These are phyloP conservation scores for Percopsis omiscomaycus DNA, from an alignment of 2,797 vertebrate species.

Conservation along the genomic window DNA sequence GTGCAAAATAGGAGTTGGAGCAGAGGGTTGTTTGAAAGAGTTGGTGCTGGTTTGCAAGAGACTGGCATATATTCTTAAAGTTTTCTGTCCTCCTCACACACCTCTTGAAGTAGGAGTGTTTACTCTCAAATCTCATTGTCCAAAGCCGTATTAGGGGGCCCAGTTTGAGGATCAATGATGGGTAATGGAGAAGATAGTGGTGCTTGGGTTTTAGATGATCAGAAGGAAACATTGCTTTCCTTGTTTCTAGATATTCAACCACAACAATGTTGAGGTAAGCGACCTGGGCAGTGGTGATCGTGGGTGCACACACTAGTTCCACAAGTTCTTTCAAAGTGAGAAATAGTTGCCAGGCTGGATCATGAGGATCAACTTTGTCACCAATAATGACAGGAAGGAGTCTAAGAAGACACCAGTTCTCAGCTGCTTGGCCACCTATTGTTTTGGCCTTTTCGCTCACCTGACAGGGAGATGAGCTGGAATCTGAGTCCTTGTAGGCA, in stretches of 20 bases:
- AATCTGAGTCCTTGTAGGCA: not conserved
- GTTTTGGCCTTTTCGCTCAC: constrained; percentile 1
- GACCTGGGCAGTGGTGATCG: constrained; percentile 22
- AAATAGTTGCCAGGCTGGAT: constrained; percentile 30
- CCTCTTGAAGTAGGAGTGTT: constrained; percentile 30
- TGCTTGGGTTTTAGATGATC: constrained; percentile 39
- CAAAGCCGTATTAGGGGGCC: constrained; percentile 34
- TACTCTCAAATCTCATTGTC: constrained; percentile 38
- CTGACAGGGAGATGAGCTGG: not conserved
- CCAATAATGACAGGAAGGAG: constrained; percentile 12
- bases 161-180: constrained; percentile 15
- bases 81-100: constrained; percentile 25
- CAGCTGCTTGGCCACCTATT: constrained; percentile 15
- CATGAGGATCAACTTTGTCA: constrained; percentile 1
- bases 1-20: constrained; percentile 6
- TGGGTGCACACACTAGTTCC: constrained; percentile 35
- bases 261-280: constrained; percentile 20
- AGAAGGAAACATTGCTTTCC: constrained; percentile 14
- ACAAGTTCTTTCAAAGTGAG: constrained; percentile 27
- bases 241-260: constrained; percentile 32
- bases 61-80: constrained; percentile 28
- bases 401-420: constrained; percentile 17
- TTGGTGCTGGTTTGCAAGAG: constrained; percentile 24
- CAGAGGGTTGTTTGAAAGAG: constrained; percentile 19
- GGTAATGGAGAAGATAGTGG: constrained; percentile 30